A percentile compares a stretch with the other conserved stretches of the same genome.
phyloP scores from a whole-genome alignment of 2,113 vertebrate species.

The Python bivittatus region DNA sequence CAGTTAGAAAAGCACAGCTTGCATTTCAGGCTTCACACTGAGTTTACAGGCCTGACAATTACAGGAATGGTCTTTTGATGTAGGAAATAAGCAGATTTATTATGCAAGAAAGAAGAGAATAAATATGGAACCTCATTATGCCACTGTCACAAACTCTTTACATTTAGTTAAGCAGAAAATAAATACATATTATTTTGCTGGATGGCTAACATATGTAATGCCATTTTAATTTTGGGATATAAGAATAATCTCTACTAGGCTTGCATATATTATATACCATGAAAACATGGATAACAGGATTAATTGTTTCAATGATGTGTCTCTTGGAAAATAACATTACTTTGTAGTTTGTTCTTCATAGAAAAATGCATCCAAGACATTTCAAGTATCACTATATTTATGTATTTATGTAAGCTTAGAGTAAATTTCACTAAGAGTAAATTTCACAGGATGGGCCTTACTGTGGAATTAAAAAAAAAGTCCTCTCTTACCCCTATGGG shows the following conservation, averaged over 20 bases:
- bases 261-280: background rate
- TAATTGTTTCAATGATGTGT: background rate
- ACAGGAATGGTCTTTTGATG: constrained; percentile 33
- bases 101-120: constrained; percentile 17
- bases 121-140: constrained; percentile 31
- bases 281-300: constrained; percentile 6
- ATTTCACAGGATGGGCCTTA: no score
- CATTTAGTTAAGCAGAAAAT: constrained; percentile 1
- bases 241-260: background rate
- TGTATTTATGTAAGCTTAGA: background rate
- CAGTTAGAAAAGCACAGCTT: constrained; percentile 22
- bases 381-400: background rate
- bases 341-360: background rate
- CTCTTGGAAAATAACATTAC: background rate
- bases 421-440: constrained; percentile 1
- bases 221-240: background rate
- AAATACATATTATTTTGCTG: constrained; percentile 15
- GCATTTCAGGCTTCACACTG: constrained; percentile 2
- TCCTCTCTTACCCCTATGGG: no score
- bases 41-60: constrained; percentile 23
- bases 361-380: background rate
- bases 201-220: background rate
- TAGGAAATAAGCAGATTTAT: constrained; percentile 36
- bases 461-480: no score
- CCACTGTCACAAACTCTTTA: constrained; percentile 9